A percentile compares a stretch with the other conserved stretches of the same genome.
phyloP scores from a whole-genome alignment of 92 coral and sea anemone species.

The Porites rus region DNA sequence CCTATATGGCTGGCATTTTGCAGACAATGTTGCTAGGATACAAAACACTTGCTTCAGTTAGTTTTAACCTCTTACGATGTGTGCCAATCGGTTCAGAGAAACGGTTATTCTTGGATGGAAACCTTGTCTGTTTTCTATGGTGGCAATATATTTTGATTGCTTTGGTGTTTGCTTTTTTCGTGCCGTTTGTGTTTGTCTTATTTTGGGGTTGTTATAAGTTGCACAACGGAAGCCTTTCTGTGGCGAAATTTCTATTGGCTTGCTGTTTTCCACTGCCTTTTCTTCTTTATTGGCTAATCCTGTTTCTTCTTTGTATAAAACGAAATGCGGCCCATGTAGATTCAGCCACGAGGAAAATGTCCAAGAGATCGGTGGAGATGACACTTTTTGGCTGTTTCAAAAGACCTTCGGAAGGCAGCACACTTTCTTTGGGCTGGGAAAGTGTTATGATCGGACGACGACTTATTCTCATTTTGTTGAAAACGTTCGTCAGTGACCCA shows the following conservation, averaged over 20 bases:
- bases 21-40: constrained; percentile 85
- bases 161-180: constrained; percentile 47
- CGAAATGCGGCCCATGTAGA: not conserved
- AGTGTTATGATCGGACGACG: constrained; percentile 68
- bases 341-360: not conserved
- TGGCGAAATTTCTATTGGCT: constrained; percentile 52
- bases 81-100: constrained; percentile 56
- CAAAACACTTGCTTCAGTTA: constrained; percentile 58
- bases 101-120: constrained; percentile 69
- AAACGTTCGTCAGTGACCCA: constrained; percentile 52
- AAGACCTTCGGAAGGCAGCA: constrained; percentile 4
- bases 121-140: constrained; percentile 74
- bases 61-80: constrained; percentile 62
- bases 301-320: not conserved
- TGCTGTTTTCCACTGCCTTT: constrained; percentile 75
- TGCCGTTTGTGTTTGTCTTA: constrained; percentile 64
- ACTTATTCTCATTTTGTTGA: constrained; percentile 41
- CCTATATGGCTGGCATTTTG: constrained; percentile 70
- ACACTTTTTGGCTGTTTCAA: constrained; percentile 2
- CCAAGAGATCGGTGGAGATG: not conserved
- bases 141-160: constrained; percentile 77
- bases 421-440: constrained; percentile 53
- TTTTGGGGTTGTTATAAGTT: constrained; percentile 74
- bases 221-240: constrained; percentile 54
- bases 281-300: constrained; percentile 37